Evolutionary conservation across 37 sponge, comb jelly and placozoan species (phyloP), one percentile per base, ranked within the genome.

Genomic region (Geodia barretti): DNA sequence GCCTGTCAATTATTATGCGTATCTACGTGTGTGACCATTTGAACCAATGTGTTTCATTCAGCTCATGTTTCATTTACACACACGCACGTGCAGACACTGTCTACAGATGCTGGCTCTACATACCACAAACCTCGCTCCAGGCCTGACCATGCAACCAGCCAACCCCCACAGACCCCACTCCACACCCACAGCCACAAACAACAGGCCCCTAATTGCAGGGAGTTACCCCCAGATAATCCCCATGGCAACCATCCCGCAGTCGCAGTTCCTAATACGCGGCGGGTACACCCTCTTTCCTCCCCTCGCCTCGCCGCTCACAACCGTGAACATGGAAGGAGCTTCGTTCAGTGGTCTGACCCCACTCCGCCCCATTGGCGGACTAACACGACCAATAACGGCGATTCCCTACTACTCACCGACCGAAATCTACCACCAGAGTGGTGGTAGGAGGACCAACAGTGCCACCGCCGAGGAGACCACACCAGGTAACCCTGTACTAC

Each of bases 161-260:
- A n/a, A n/a, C n/a, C n/a, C n/a, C n/a, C n/a, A n/a, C n/a, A n/a
- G n/a, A n/a, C n/a, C n/a, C n/a, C n/a, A n/a, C n/a, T n/a, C 64
- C 20, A 28, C 66, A 20, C 40, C 68, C 35, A 28, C 76, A 20
- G 76, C 28, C 54, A 25, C 85, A n/a, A n/a, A n/a, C n/a, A n/a
- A n/a, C n/a, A n/a, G n/a, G n/a, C n/a, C n/a, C n/a, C n/a, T n/a
- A n/a, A n/a, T n/a, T n/a, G n/a, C n/a, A n/a, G n/a, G n/a, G n/a
- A n/a, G n/a, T n/a, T n/a, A n/a, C n/a, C n/a, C 79, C 3, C 86
- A 78, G 33, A 20, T 86, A 8, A 73, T 86, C 35, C 86, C 86
- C 59, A 72, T 86, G 70, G 59, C 84, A 25, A 41, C 77, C 38
- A 20, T 84, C 35, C 85, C 30, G 3, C 86, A 72, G 1, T 64